phyloP scores from a whole-genome alignment of 1,140 invertebrate genomes.

The Argopecten irradians region DNA sequence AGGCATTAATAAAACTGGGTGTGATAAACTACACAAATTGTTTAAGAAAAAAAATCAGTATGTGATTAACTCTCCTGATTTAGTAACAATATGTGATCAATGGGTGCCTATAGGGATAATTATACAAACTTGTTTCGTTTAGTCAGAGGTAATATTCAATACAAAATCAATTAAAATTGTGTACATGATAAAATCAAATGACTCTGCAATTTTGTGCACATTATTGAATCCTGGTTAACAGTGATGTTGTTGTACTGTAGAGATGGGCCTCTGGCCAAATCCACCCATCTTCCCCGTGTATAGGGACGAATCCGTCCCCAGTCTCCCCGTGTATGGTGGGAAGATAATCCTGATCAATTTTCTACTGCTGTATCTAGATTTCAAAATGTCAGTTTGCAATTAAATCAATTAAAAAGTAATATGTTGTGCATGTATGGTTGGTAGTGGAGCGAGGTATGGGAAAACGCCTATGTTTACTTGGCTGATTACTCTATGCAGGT shows the following conservation, averaged over 20 bases:
- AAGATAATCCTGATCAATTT: not conserved
- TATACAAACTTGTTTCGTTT: not conserved
- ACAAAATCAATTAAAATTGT: not conserved
- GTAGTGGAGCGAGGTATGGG: not conserved
- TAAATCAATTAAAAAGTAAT: not conserved
- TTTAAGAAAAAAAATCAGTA: not conserved
- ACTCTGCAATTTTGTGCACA: not conserved
- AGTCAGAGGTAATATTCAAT: not conserved
- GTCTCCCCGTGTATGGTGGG: not conserved
- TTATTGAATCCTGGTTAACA: not conserved
- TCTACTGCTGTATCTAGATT: slow-evolving; percentile 9
- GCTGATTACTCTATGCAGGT: not conserved
- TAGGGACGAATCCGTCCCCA: too few species aligned
- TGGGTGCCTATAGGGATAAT: not conserved
- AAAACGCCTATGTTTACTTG: not conserved
- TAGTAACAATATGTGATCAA: not conserved
- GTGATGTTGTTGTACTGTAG: not conserved
- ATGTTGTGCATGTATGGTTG: not conserved
- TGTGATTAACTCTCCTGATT: not conserved
- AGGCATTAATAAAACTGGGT: not conserved
- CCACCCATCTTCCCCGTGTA: not conserved
- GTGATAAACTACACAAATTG: not conserved
- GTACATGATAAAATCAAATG: not conserved
- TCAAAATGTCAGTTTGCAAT: not conserved
- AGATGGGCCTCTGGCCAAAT: not conserved